A percentile compares a stretch with the other conserved stretches of the same genome.
phyloP scores from a whole-genome alignment of 2,888 invertebrate genomes.

The Rhabditophanes sp. region DNA sequence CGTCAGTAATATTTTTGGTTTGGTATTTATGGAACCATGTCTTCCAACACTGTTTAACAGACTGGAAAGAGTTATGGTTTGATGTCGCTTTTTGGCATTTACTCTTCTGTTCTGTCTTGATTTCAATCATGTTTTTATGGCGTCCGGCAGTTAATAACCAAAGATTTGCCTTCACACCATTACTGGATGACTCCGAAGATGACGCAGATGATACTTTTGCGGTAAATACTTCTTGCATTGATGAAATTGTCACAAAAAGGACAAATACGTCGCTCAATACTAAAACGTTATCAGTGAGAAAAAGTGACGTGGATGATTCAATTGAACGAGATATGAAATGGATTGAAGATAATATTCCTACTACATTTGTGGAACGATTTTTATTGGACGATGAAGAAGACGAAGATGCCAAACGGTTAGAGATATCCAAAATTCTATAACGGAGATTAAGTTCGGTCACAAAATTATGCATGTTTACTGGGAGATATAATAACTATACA shows the following conservation, averaged over 20 bases:
- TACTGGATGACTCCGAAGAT: slow-evolving; percentile 63
- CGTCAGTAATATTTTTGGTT: slow-evolving; percentile 77
- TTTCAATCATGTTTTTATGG: slow-evolving; percentile 86
- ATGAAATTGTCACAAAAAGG: background rate
- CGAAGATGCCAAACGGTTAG: slow-evolving; percentile 25
- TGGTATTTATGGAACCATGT: slow-evolving; percentile 71
- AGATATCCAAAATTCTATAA: slow-evolving; percentile 39
- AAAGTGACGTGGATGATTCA: slow-evolving; percentile 3
- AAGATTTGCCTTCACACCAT: slow-evolving; percentile 71
- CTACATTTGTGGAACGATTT: slow-evolving; percentile 54
- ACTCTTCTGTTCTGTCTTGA: slow-evolving; percentile 67
- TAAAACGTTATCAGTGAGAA: slow-evolving; percentile 2
- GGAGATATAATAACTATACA: too few species aligned
- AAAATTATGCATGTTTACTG: too few species aligned
- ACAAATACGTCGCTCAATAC: background rate
- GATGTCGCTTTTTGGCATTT: slow-evolving; percentile 91
- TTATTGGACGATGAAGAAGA: slow-evolving; percentile 38
- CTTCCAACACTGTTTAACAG: slow-evolving; percentile 61
- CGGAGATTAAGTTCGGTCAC: too few species aligned
- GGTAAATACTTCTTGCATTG: background rate
- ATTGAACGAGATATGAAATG: slow-evolving; percentile 63
- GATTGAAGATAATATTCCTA: slow-evolving; percentile 83
- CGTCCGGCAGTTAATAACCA: slow-evolving; percentile 87
- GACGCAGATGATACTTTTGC: slow-evolving; percentile 53
- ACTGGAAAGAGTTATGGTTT: slow-evolving; percentile 80